A percentile compares a stretch with the other conserved stretches of the same genome.
Evolutionary conservation across 2,888 invertebrate species (phyloP).

Genomic region (Periphyllus acericola): DNA sequence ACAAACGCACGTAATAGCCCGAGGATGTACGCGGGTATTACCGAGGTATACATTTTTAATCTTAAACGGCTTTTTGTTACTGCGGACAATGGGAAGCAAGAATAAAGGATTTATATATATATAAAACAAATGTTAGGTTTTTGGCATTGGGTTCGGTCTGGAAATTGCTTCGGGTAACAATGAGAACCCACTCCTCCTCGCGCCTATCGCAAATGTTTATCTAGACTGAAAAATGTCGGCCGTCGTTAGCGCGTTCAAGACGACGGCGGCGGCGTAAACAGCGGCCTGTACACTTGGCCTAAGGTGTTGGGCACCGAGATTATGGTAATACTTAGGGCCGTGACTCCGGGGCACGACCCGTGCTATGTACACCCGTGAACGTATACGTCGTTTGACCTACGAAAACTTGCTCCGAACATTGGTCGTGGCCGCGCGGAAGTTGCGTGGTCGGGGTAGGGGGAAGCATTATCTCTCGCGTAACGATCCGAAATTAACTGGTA

Average conservation of each 20-base stretch:
- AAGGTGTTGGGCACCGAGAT: not conserved
- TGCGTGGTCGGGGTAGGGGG: no score
- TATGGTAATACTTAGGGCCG: no score
- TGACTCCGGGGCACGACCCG: no score
- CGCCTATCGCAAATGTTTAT: not conserved
- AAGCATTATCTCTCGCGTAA: no score
- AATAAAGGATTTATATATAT: not conserved
- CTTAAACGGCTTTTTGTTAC: slow-evolving; percentile 15
- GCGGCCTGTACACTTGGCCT: not conserved
- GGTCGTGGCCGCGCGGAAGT: not conserved
- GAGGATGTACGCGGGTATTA: not conserved
- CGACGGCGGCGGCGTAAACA: not conserved
- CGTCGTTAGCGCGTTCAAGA: not conserved
- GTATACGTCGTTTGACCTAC: not conserved
- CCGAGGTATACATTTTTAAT: slow-evolving; percentile 26
- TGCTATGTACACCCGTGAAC: no score
- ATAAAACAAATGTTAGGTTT: not conserved
- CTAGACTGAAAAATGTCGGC: not conserved
- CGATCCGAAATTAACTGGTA: no score
- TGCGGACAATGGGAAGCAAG: slow-evolving; percentile 2
- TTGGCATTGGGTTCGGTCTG: slow-evolving; percentile 2
- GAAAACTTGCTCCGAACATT: not conserved
- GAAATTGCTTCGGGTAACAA: slow-evolving; percentile 27
- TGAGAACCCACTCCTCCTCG: not conserved
- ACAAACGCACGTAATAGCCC: not conserved